Evolutionary conservation across 1,140 invertebrate species (phyloP), one percentile per base, ranked within the genome.

Genomic region (Anadara kagoshimensis): DNA sequence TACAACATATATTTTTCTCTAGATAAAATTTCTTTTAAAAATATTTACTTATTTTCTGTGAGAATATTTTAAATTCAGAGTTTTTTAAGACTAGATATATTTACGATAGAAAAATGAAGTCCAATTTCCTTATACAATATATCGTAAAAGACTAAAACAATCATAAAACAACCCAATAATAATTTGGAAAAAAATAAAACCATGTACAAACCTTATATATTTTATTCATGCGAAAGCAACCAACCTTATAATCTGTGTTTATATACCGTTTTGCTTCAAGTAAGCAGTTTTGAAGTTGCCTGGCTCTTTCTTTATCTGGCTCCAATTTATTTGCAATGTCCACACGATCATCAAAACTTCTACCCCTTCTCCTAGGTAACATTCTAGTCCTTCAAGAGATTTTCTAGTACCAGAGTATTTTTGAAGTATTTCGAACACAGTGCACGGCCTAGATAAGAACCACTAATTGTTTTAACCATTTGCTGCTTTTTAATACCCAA

Each of bases 361-460:
- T 22, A 11, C 63, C 47, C 45, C 63, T 54, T 65, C 63, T 24
- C 47, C 63, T 16, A 65, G 24, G 53, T 51, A 65, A 53, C 36
- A 65, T 18, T 65, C 63, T 20, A 51, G n/a, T n/a, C n/a, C n/a
- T n/a, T n/a, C n/a, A n/a, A 65, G 47, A 29, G 63, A 65, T 65
- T 65, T 53, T 5, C n/a, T n/a, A 22, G 44, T 65, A 18, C 47
- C 49, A 2, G 63, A 53, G 47, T 49, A 65, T 45, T 65, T 65
- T 36, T 65, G 63, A 26, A 65, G 63, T 16, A 65, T 65, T 51
- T 22, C 29, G 20, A 65, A 36, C 63, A 65, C 53, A 22, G 45
- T 47, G 51, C 44, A 26, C 20, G 45, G 7, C 45, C 20, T 65
- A n/a, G 47, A 53, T 53, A 51, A 20, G 29, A 47, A 65, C 0